phyloP scores from a whole-genome alignment of 2,113 vertebrate species.

The Uropsilus gracilis region DNA sequence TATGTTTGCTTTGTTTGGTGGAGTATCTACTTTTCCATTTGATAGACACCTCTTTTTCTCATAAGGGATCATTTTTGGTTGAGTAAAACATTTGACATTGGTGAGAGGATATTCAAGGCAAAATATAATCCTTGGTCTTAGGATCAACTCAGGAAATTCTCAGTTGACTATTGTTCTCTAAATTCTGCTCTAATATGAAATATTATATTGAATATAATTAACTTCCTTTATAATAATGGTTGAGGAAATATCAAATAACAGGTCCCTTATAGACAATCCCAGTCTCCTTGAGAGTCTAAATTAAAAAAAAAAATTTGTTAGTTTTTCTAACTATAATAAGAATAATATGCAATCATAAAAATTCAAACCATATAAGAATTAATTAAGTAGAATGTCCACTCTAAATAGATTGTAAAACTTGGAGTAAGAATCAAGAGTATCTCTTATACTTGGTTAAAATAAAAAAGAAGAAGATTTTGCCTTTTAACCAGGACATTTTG shows the following conservation, averaged over 20 bases:
- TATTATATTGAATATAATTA: neutral
- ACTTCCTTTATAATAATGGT: neutral
- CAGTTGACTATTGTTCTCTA: neutral
- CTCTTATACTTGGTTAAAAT: neutral
- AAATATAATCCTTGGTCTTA: neutral
- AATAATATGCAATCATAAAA: neutral
- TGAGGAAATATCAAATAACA: neutral
- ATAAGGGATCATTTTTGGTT: neutral
- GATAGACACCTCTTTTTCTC: neutral
- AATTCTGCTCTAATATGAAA: neutral
- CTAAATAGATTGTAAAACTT: neutral
- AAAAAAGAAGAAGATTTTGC: neutral
- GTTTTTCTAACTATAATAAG: neutral
- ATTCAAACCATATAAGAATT: neutral
- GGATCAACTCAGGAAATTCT: neutral
- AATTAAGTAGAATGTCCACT: neutral
- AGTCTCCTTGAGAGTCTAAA: neutral
- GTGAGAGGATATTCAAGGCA: neutral
- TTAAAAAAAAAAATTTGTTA: neutral
- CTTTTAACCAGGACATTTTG: neutral
- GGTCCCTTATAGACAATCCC: neutral
- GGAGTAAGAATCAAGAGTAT: neutral
- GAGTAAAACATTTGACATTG: neutral
- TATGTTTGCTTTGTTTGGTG: neutral
- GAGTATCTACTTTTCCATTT: neutral